Evolutionary conservation across 2,797 vertebrate genomes (phyloP), one percentile per base, ranked within the genome.

Genomic region (Vespertilio murinus): DNA sequence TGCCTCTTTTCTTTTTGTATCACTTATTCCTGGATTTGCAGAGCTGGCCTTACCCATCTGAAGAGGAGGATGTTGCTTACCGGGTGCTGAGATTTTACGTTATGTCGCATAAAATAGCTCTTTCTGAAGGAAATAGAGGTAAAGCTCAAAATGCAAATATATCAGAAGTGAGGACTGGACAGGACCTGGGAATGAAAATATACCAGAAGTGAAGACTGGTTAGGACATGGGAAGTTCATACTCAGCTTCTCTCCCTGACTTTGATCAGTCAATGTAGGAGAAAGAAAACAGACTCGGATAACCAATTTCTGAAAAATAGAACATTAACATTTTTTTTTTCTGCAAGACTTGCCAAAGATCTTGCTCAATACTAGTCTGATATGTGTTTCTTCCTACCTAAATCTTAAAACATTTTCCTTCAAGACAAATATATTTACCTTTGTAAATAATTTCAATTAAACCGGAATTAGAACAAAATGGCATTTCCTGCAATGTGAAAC

Each of bases 391-490:
- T 86, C 54, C 47, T 54, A 35, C 49, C 25, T 96, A 81, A 69
- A 61, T 78, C 52, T 93, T 77, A 67, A 93, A 95, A 74, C 38
- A 52, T 56, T 93, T 91, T 38, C 49, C 49, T 95, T 65, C 65
- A 64, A 88, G 28, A 64, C 69, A 73, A 95, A 89, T 45, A 85
- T 69, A 75, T 77, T 84, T 91, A 88, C 70, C 52, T 94, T 56
- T 49, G 70, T 74, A 85, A 92, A 82, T 85, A 88, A 95, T 88
- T 95, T 93, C 78, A 88, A 45, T 96, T 95, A 95, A 86, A 82
- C 59, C 67, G 2, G 92, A 75, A 88, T 89, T 86, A 86, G 40
- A 28, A 80, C 67, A 88, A 70, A 45, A 40, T 28, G 81, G 9
- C 8, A 38, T 80, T 73, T 94, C 28, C 45, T 90, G 25, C 70